Percentiles rank a stretch among this genome's conserved stretches.
Conservation (phyloP, 2,113 vertebrate species). For the zebrafish (Danio rerio) region DNA sequence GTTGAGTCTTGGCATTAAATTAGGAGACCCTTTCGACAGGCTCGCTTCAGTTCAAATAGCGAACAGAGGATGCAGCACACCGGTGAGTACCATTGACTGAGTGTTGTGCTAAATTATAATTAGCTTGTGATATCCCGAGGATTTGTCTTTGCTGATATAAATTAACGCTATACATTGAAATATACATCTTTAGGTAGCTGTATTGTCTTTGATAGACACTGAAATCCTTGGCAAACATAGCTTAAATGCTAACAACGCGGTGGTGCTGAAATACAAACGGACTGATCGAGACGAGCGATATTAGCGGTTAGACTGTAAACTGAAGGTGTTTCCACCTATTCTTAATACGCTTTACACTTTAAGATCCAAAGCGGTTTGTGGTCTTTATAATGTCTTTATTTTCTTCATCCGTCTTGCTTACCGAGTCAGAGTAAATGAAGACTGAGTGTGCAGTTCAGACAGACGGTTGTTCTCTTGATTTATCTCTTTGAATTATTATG, state of each 20-base stretch:
- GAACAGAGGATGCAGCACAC: constrained; percentile 43
- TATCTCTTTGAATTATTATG: not conserved
- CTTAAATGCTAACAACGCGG: constrained; percentile 32
- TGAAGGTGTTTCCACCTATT: not conserved
- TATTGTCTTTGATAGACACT: not conserved
- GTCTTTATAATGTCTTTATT: not conserved
- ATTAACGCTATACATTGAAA: not conserved
- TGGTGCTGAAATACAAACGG: constrained; percentile 43
- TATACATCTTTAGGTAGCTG: not conserved
- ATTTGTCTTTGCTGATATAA: not conserved
- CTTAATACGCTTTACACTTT: not conserved
- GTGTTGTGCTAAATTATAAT: not conserved
- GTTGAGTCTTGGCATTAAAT: constrained; percentile 7
- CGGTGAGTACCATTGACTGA: constrained; percentile 41
- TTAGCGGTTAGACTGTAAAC: constrained; percentile 12
- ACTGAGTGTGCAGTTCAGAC: not conserved
- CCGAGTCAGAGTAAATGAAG: constrained; percentile 1
- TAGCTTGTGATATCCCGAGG: not conserved
- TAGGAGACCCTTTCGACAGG: constrained; percentile 8
- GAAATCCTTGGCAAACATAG: not conserved
- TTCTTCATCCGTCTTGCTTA: not conserved
- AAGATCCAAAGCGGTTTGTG: not conserved
- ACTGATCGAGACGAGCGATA: constrained; percentile 20
- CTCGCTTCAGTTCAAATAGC: constrained; percentile 5
- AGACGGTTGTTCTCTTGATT: constrained; percentile 2